Evolutionary conservation across 1,140 invertebrate species (phyloP), one percentile per base, ranked within the genome.

Genomic region (Drosophila subpulchrella): DNA sequence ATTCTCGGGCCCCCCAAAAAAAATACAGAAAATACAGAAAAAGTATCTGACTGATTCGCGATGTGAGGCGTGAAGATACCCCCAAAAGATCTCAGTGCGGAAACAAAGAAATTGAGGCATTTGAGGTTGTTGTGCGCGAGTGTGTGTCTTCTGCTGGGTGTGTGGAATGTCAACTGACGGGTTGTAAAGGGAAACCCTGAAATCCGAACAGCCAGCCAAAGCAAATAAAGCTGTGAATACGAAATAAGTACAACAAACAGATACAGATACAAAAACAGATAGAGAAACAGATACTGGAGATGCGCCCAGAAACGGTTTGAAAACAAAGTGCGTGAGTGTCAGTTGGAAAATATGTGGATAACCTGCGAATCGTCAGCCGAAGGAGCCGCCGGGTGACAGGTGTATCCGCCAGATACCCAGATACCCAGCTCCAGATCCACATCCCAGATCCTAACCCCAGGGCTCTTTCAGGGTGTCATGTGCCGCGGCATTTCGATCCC

Each of bases 151-250:
- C 24, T 27, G 78, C 34, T 73, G 63, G 68, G 47, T 62, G 60
- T 67, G 50, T 90, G 86, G 86, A 90, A 90, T 90, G 86, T 72
- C 86, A 90, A 90, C 86, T 70, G 76, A 90, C 86, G 74, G 90
- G 79, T 90, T 90, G 77, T 75, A 90, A 90, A 83, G 80, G 80
- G 84, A 90, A 88, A 84, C 84, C 84, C 76, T 84, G 85, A 89
- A 90, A 88, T 65, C 50, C 66, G 60, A 68, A 89, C 71, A 75
- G 54, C 65, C 67, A 42, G 48, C 78, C 60, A 71, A 71, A 58
- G 68, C 68, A 71, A 76, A 65, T 55, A 59, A 63, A 78, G 55
- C 60, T 63, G 76, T 62, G 68, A 63, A 81, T 66, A 83, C 55
- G 55, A 85, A 78, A 58, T 48, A 71, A 74, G 50, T 44, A 58